phyloP scores from a whole-genome alignment of 1,140 invertebrate genomes.

The Drosophila auraria region DNA sequence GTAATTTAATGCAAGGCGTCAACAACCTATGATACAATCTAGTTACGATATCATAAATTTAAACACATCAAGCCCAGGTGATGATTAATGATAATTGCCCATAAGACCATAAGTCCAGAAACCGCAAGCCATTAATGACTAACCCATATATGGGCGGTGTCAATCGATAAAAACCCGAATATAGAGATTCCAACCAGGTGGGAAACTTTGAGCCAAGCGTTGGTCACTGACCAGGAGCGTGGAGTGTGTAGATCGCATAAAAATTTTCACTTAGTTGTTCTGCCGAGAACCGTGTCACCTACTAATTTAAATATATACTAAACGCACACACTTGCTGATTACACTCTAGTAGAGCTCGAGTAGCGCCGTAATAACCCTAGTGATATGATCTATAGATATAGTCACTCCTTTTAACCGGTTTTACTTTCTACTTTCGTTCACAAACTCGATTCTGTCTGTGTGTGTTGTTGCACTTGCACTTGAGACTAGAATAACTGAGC shows the following conservation, averaged over 20 bases:
- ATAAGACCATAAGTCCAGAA: constrained; percentile 19
- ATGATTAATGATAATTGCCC: constrained; percentile 29
- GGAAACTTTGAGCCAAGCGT: background rate
- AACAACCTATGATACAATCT: background rate
- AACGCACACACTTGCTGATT: constrained; percentile 11
- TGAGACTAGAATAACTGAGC: constrained; percentile 28
- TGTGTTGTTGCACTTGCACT: constrained; percentile 61
- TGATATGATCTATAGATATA: constrained; percentile 23
- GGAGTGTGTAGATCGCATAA: constrained; percentile 36
- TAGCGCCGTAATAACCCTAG: constrained; percentile 9
- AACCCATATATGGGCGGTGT: constrained; percentile 19
- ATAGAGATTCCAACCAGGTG: background rate
- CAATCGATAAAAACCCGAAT: constrained; percentile 12
- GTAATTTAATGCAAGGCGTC: no score
- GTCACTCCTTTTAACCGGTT: constrained; percentile 49
- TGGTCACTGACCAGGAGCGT: constrained; percentile 36
- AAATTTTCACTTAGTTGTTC: constrained; percentile 41
- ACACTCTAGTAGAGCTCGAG: constrained; percentile 24
- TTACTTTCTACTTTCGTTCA: constrained; percentile 69
- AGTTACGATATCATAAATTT: constrained; percentile 5
- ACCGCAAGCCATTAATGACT: constrained; percentile 24
- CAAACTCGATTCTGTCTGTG: constrained; percentile 33
- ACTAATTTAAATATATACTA: constrained; percentile 2
- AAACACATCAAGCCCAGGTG: background rate
- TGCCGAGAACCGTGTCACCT: constrained; percentile 15